Conservation (phyloP, 2,888 invertebrate species). For the Nomada ruficornis region DNA sequence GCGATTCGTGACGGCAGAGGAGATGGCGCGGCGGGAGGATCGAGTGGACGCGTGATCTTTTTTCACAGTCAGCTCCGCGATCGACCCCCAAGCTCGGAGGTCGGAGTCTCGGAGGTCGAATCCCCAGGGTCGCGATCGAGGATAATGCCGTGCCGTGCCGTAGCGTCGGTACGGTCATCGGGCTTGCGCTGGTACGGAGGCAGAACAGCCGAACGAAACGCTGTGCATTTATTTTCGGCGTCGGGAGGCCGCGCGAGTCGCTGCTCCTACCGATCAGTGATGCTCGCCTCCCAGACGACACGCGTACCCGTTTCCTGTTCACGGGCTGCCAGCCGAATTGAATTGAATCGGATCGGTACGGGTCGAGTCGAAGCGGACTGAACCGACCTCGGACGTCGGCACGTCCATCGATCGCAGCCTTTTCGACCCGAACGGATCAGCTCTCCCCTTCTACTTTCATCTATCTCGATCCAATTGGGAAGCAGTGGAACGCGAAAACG, state of each 20-base stretch:
- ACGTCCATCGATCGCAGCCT: background rate
- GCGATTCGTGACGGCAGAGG: slow-evolving; percentile 16
- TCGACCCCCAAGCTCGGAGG: too few species aligned
- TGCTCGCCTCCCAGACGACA: slow-evolving; percentile 37
- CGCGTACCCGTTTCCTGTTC: background rate
- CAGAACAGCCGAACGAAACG: slow-evolving; percentile 68
- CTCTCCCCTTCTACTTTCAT: background rate
- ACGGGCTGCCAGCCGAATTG: background rate
- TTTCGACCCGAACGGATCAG: too few species aligned
- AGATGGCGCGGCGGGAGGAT: background rate
- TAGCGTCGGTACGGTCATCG: slow-evolving; percentile 1
- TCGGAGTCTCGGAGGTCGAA: too few species aligned
- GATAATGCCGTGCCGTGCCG: background rate
- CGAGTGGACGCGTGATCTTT: background rate
- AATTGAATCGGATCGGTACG: background rate
- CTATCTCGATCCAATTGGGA: background rate
- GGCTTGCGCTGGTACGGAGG: slow-evolving; percentile 35
- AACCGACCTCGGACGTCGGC: too few species aligned
- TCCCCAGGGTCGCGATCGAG: slow-evolving; percentile 7
- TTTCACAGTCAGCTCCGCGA: slow-evolving; percentile 7
- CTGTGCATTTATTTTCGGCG: slow-evolving; percentile 81
- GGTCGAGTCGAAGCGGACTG: too few species aligned
- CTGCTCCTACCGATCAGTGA: slow-evolving; percentile 50
- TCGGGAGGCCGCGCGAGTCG: slow-evolving; percentile 69
- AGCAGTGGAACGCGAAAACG: too few species aligned